Conservation (phyloP, 2,888 invertebrate species). For the Agrochola litura region DNA sequence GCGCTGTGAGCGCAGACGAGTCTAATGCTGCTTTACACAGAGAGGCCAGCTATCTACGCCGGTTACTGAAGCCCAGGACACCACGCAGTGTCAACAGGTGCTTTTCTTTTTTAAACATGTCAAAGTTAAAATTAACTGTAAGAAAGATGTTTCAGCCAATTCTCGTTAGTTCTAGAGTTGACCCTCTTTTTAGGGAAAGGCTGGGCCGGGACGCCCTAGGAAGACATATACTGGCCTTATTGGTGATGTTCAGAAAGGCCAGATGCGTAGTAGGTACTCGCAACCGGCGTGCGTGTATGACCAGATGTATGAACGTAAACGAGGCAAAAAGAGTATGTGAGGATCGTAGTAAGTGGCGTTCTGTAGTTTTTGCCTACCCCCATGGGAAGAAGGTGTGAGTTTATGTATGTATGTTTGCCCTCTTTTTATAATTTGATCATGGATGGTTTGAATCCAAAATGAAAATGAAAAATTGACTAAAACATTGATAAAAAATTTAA, state of each 20-base stretch:
- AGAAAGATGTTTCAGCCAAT: background rate
- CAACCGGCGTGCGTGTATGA: no score
- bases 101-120: background rate
- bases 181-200: background rate
- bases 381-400: no score
- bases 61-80: slow-evolving; percentile 76
- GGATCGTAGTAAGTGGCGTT: no score
- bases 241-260: no score
- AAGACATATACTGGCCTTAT: no score
- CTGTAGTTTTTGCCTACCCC: no score
- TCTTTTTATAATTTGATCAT: background rate
- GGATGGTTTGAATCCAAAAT: background rate
- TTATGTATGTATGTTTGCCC: no score
- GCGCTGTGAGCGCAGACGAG: slow-evolving; percentile 85
- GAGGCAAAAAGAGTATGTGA: no score
- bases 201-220: no score
- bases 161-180: background rate
- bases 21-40: slow-evolving; percentile 78
- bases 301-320: no score
- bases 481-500: no score
- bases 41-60: slow-evolving; percentile 80
- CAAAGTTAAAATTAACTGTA: background rate
- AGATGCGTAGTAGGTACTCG: no score
- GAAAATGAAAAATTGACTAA: background rate
- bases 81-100: slow-evolving; percentile 81